Conservation (phyloP, 2,113 vertebrate species). For the Cardinalis cardinalis region DNA sequence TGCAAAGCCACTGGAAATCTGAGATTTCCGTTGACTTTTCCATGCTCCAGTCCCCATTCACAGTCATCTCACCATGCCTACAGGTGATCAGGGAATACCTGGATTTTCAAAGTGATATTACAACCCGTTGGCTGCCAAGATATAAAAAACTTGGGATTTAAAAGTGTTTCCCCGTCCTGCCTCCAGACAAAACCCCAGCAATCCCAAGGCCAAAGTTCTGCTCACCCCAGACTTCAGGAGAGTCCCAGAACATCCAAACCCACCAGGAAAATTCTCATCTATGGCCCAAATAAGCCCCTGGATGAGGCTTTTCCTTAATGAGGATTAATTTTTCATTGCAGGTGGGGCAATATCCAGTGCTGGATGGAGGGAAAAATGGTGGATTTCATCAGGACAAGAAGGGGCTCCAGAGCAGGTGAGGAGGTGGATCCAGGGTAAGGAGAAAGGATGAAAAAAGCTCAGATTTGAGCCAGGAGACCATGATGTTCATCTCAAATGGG, state of each 20-base stretch:
- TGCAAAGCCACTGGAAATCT: background rate
- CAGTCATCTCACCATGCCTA: background rate
- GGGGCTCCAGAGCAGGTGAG: fast-evolving
- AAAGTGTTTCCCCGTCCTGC: background rate
- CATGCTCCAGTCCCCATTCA: background rate
- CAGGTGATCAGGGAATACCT: background rate
- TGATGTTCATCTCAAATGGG: fast-evolving
- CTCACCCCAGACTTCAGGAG: background rate
- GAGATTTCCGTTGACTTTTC: background rate
- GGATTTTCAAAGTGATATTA: fast-evolving
- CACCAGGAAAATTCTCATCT: background rate
- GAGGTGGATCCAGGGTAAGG: background rate
- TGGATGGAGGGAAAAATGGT: background rate
- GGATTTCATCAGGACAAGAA: fast-evolving
- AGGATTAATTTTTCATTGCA: background rate
- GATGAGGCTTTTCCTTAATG: background rate
- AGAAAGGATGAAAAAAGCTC: background rate
- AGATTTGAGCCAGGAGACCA: fast-evolving
- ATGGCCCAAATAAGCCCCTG: background rate
- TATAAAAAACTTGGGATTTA: background rate
- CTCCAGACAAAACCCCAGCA: fast-evolving
- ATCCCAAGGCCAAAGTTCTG: background rate
- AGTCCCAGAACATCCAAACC: background rate
- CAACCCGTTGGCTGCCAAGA: background rate
- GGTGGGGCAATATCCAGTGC: fast-evolving